Percentiles rank a stretch among this genome's conserved stretches.
Conservation (phyloP, 2,113 vertebrate genomes). For the Nymphicus hollandicus region DNA sequence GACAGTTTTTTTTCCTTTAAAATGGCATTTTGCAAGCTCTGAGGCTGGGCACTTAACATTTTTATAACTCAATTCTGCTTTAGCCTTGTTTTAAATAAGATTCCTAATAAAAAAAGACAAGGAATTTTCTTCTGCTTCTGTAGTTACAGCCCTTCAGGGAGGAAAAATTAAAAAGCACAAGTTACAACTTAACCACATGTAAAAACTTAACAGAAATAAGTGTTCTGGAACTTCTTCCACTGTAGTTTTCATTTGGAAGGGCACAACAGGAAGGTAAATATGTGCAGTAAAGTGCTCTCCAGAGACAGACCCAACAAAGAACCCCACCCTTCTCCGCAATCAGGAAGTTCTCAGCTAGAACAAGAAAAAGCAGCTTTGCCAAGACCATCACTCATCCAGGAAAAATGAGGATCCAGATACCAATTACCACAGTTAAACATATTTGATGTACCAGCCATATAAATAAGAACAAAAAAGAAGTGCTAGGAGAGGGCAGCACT, state of each 20-base stretch:
- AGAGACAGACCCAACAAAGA: not conserved
- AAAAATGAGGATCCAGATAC: not conserved
- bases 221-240: not conserved
- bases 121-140: not conserved
- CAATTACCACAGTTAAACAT: not conserved
- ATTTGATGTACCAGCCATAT: not conserved
- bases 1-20: not conserved
- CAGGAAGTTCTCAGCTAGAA: slow-evolving; percentile 12
- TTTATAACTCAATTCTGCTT: not conserved
- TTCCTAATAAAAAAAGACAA: not conserved
- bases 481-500: not conserved
- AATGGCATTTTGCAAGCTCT: not conserved
- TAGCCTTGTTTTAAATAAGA: not conserved
- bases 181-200: not conserved
- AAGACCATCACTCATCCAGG: not conserved
- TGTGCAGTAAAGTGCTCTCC: not conserved
- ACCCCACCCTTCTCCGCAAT: not conserved
- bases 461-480: not conserved
- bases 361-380: not conserved
- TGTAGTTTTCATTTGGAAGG: not conserved
- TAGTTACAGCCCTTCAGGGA: not conserved
- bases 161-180: not conserved
- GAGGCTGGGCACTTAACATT: not conserved
- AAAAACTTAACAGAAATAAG: not conserved
- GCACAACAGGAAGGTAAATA: not conserved